Evolutionary conservation across 1,140 invertebrate genomes (phyloP), one percentile per base, ranked within the genome.

Genomic region (Pseudobourletiella spinata): DNA sequence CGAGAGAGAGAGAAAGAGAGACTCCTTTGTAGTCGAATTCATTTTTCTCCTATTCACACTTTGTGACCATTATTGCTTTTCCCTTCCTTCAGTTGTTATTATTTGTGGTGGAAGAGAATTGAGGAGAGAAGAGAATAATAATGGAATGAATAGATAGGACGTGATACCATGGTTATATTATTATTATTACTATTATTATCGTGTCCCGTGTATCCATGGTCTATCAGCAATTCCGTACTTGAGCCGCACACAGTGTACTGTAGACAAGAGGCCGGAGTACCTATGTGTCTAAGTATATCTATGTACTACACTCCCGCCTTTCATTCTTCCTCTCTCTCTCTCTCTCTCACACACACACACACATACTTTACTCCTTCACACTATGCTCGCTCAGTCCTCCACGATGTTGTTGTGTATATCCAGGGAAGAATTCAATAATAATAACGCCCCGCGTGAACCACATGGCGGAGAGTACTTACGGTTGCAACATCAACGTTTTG

Each of bases 21-120:
- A 48, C 6, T 48, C 44, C 22, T 48, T 54, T 54, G 22, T 54
- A 30, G 4, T 30, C 51, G 22, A 25, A 22, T 54, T 54, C 51
- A 54, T 54, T 54, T 54, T 54, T 54, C 11, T 56, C 52, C 28
- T 56, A 56, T 56, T 56, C 52, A 56, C 25, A 56, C 52, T 15
- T 32, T 56, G 52, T 30, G 4, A 28, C 51, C 52, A 56, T 56
- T 29, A 56, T 56, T 56, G 25, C 28, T 32, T 56, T 39, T 24
- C 28, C 48, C 48, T 51, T 51, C 24, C 24, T 51, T 51, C 4
- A 51, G 48, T 25, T 51, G 6, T 56, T 32, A 32, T 56, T 29
- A 30, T 32, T 56, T 56, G 16, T 39, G 6, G 25, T 15, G 26
- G 28, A 51, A 51, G 24, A 25, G 24, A 51, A 25, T 51, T 51